Evolutionary conservation across 1,140 invertebrate species (phyloP).

Genomic region (Orchestia grillus): DNA sequence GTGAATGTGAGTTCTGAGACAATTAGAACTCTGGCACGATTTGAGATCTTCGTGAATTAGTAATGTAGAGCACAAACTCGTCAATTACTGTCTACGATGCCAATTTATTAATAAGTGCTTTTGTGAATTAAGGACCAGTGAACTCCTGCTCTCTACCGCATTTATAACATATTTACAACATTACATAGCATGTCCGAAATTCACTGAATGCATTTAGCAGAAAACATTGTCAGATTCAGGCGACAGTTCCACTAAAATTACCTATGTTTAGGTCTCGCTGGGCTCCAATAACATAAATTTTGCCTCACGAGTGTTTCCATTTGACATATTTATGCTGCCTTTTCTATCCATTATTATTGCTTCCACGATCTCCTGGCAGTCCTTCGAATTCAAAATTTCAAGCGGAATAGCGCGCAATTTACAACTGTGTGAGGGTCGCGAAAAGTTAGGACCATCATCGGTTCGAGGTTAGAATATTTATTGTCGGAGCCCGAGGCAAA

Average conservation of each 20-base stretch:
- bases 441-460: neutral
- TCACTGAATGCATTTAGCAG: neutral
- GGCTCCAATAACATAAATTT: neutral
- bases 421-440: neutral
- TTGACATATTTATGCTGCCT: neutral
- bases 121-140: too few species aligned
- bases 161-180: neutral
- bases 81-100: too few species aligned
- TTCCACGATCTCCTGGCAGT: neutral
- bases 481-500: neutral
- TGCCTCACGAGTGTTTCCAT: neutral
- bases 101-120: too few species aligned
- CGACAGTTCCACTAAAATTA: neutral
- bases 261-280: too few species aligned
- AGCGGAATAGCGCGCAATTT: neutral
- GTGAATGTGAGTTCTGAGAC: too few species aligned
- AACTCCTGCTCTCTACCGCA: too few species aligned
- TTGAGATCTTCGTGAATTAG: too few species aligned
- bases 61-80: too few species aligned
- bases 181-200: neutral
- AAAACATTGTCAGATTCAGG: neutral
- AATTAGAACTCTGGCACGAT: too few species aligned
- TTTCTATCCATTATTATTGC: neutral
- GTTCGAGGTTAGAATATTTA: neutral
- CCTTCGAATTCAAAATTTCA: neutral